phyloP scores from a whole-genome alignment of 2,888 invertebrate genomes.

The Netelia virgata region DNA sequence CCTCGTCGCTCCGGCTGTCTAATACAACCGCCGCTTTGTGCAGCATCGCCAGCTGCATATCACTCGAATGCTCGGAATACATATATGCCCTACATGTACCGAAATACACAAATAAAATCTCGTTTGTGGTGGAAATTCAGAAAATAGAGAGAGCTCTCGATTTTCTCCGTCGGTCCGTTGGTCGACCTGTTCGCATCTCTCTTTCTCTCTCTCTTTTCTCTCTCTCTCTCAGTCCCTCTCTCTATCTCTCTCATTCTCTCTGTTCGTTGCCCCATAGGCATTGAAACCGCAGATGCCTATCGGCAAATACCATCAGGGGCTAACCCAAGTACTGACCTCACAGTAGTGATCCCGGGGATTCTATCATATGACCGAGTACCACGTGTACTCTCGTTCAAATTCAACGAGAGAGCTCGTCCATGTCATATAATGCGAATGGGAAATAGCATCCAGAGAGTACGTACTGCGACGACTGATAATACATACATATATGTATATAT shows the following conservation, averaged over 20 bases:
- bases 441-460: conserved; percentile 1
- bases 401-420: conserved; percentile 47
- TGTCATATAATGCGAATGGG: conserved; percentile 31
- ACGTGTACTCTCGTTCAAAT: conserved; percentile 58
- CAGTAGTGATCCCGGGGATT: conserved; percentile 47
- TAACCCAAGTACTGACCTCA: conserved; percentile 58
- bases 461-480: conserved; percentile 9
- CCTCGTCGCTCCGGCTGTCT: not conserved
- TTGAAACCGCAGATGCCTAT: conserved; percentile 69
- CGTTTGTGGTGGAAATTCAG: conserved; percentile 26
- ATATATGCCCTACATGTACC: not conserved
- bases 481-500: not conserved
- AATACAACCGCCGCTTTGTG: not conserved
- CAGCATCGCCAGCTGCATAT: not conserved
- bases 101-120: conserved; percentile 34
- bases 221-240: not conserved
- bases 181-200: not conserved
- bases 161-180: not conserved
- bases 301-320: conserved; percentile 64
- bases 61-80: not conserved
- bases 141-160: not conserved
- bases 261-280: conserved; percentile 43
- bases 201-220: not conserved
- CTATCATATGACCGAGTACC: conserved; percentile 33
- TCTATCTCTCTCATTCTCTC: not conserved